Conservation (phyloP, 2,888 invertebrate species). For the Apotomis capreana region DNA sequence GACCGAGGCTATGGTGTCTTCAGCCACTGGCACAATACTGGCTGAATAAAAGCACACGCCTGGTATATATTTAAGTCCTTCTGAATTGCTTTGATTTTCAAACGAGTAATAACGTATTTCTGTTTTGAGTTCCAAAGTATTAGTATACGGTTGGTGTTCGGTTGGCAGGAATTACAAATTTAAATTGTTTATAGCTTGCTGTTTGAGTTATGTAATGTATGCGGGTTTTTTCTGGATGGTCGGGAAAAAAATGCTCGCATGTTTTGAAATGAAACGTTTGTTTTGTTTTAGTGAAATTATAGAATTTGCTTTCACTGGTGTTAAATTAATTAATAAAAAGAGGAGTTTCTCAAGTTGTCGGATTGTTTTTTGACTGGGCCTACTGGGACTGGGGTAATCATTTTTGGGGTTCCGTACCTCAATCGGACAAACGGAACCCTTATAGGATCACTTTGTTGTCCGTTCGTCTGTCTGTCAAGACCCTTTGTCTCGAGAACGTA, state of each 20-base stretch:
- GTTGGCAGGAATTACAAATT: neutral
- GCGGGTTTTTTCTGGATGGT: conserved; percentile 33
- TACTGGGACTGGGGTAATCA: too few species aligned
- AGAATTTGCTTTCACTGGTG: conserved; percentile 11
- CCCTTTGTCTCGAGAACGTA: too few species aligned
- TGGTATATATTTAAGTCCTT: conserved; percentile 25
- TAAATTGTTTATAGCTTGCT: conserved; percentile 25
- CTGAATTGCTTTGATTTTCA: conserved; percentile 30
- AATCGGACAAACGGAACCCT: too few species aligned
- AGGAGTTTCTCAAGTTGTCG: too few species aligned
- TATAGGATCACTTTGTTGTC: too few species aligned
- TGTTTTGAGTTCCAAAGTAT: neutral
- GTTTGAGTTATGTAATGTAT: conserved; percentile 18
- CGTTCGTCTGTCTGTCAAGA: too few species aligned
- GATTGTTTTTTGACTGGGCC: too few species aligned
- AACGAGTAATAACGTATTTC: neutral
- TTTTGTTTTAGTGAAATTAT: conserved; percentile 10
- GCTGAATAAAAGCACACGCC: conserved; percentile 17
- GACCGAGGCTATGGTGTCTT: conserved; percentile 10
- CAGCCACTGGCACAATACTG: conserved; percentile 30
- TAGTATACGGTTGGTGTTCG: neutral
- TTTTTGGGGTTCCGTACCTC: too few species aligned
- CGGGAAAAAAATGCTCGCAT: conserved; percentile 26
- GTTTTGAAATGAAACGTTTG: conserved; percentile 22
- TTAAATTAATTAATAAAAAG: too few species aligned